Percentiles rank a stretch among this genome's conserved stretches.
These are phyloP conservation scores for Drosophila nr. perissopoda DNA, from an alignment of 2,888 invertebrate genomes.

Conservation along the genomic window DNA sequence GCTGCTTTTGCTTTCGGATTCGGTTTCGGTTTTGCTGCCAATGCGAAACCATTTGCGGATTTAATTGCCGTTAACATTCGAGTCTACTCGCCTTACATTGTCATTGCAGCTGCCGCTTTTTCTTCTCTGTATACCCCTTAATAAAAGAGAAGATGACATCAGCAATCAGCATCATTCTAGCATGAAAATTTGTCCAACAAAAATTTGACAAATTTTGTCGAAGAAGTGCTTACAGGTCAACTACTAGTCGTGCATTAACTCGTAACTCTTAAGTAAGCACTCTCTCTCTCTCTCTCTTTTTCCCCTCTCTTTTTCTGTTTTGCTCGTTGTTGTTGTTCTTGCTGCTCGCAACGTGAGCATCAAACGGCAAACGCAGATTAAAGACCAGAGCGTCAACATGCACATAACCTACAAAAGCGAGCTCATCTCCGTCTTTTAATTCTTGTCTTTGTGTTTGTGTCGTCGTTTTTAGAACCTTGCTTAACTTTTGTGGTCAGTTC, in stretches of 20 bases:
- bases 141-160: not conserved
- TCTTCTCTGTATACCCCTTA: not conserved
- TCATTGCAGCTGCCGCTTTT: slow-evolving; percentile 27
- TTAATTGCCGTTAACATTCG: slow-evolving; percentile 79
- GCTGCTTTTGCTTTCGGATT: slow-evolving; percentile 15
- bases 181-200: not conserved
- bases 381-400: slow-evolving; percentile 59
- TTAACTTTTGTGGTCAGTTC: slow-evolving; percentile 37
- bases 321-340: slow-evolving; percentile 18
- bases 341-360: slow-evolving; percentile 51
- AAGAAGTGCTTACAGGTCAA: not conserved
- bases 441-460: slow-evolving; percentile 4
- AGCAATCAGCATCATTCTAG: not conserved
- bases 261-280: not conserved
- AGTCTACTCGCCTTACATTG: slow-evolving; percentile 58
- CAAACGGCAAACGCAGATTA: slow-evolving; percentile 65
- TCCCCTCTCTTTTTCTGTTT: slow-evolving; percentile 19
- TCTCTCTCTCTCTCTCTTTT: slow-evolving; percentile 38
- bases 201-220: not conserved
- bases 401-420: slow-evolving; percentile 8
- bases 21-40: slow-evolving; percentile 45
- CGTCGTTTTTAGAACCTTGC: not conserved
- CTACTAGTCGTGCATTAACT: not conserved
- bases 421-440: not conserved
- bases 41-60: slow-evolving; percentile 77